Conservation (phyloP, 2,797 vertebrate species). For the Rhadinocentrus ornatus region DNA sequence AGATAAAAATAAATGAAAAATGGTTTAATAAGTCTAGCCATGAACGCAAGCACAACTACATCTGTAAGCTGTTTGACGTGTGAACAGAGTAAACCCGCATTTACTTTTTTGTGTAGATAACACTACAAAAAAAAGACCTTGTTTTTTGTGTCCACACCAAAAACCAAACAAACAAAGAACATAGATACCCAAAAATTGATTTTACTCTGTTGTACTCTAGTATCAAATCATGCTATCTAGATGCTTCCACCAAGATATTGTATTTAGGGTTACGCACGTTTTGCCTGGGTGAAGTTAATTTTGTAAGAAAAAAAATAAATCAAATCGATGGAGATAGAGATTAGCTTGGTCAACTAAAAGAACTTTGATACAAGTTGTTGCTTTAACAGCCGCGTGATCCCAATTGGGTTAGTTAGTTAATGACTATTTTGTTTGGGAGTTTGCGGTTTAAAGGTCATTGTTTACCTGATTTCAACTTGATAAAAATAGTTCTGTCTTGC, state of each 20-base stretch:
- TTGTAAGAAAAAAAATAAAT: neutral
- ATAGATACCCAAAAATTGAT: no score
- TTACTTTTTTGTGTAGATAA: no score
- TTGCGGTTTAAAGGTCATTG: slow-evolving; percentile 5
- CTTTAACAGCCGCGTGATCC: slow-evolving; percentile 1
- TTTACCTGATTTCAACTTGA: slow-evolving; percentile 2
- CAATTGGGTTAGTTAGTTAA: neutral
- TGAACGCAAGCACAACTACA: neutral
- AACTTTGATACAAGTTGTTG: neutral
- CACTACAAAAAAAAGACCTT: no score
- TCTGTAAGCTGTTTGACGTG: no score
- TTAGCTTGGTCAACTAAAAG: neutral
- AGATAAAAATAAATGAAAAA: neutral
- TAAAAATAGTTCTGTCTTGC: neutral
- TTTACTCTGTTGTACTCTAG: no score
- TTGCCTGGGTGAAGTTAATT: neutral
- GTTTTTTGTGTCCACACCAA: no score
- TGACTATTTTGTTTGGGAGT: slow-evolving; percentile 4
- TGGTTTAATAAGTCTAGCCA: neutral
- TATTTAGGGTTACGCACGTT: neutral
- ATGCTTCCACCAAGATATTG: neutral
- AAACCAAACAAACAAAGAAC: no score
- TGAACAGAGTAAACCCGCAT: no score
- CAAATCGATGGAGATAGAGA: neutral
- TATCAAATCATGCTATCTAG: no score